Evolutionary conservation across 1,140 invertebrate genomes (phyloP).

Genomic region (Battus philenor): DNA sequence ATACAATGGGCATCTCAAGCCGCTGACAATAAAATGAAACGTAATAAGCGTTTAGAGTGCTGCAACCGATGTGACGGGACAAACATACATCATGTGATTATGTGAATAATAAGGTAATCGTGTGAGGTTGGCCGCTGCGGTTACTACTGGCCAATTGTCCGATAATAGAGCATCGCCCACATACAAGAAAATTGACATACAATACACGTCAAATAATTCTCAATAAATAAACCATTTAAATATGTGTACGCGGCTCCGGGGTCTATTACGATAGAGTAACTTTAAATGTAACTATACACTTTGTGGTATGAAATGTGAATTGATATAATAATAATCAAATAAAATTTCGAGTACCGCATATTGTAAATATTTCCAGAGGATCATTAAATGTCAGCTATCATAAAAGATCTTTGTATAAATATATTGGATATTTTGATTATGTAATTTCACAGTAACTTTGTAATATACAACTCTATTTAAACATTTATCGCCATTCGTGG

Average conservation of each 20-base stretch:
- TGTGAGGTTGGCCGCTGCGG: conserved; percentile 30
- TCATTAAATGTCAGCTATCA: no score
- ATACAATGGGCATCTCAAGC: neutral
- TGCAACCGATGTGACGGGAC: conserved; percentile 15
- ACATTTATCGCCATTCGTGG: no score
- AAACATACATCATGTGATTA: conserved; percentile 31
- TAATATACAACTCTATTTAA: no score
- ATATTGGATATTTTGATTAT: neutral
- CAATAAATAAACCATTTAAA: conserved; percentile 47
- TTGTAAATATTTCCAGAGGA: no score
- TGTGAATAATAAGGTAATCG: conserved; percentile 27
- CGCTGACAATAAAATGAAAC: conserved; percentile 6
- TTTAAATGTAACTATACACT: conserved; percentile 2
- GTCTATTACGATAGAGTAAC: conserved; percentile 7
- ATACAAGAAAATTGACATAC: conserved; percentile 66
- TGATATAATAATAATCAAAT: conserved; percentile 11
- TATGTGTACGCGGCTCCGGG: conserved; percentile 2
- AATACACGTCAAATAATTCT: conserved; percentile 71
- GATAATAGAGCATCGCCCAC: conserved; percentile 49
- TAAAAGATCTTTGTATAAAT: no score
- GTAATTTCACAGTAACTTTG: no score
- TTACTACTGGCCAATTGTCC: conserved; percentile 39
- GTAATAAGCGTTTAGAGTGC: neutral
- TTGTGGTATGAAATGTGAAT: conserved; percentile 5
- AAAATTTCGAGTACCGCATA: no score